phyloP scores from a whole-genome alignment of 2,888 invertebrate species.

The Tinea semifulvella region DNA sequence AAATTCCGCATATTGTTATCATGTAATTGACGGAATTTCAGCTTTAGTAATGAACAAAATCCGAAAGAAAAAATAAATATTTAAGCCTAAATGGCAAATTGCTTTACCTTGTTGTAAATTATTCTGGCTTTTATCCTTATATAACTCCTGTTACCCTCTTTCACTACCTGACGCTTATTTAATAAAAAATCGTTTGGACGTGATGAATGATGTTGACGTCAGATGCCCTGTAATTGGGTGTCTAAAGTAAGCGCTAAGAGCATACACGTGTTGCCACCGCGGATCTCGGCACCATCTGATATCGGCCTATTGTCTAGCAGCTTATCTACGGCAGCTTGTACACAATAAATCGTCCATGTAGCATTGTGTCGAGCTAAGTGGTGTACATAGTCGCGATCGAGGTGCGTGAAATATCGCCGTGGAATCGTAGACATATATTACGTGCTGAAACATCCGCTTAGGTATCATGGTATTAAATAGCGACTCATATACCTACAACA shows the following conservation, averaged over 20 bases:
- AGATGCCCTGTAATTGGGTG: constrained; percentile 54
- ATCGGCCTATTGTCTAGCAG: constrained; percentile 52
- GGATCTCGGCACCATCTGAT: constrained; percentile 44
- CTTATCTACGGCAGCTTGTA: constrained; percentile 49
- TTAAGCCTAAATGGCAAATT: constrained; percentile 9
- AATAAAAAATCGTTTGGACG: constrained; percentile 50
- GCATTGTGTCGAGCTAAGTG: constrained; percentile 36
- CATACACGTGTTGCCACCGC: constrained; percentile 53
- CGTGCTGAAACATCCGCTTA: too few relatives aligned
- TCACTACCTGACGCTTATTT: constrained; percentile 23
- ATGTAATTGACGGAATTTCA: too few relatives aligned
- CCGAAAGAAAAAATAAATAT: too few relatives aligned
- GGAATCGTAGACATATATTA: too few relatives aligned
- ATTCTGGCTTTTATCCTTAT: constrained; percentile 24
- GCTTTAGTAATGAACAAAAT: too few relatives aligned
- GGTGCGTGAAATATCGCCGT: constrained; percentile 33
- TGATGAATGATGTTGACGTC: constrained; percentile 50
- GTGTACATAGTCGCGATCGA: constrained; percentile 28
- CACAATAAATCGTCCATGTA: constrained; percentile 59
- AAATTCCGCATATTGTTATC: too few relatives aligned
- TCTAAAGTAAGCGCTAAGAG: constrained; percentile 58
- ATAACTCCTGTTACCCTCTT: constrained; percentile 18
- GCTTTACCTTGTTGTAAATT: constrained; percentile 37
- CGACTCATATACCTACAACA: too few relatives aligned
- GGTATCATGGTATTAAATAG: too few relatives aligned